Evolutionary conservation across 2,797 vertebrate genomes (phyloP).

Genomic region (Oreonectes daqikongensis): DNA sequence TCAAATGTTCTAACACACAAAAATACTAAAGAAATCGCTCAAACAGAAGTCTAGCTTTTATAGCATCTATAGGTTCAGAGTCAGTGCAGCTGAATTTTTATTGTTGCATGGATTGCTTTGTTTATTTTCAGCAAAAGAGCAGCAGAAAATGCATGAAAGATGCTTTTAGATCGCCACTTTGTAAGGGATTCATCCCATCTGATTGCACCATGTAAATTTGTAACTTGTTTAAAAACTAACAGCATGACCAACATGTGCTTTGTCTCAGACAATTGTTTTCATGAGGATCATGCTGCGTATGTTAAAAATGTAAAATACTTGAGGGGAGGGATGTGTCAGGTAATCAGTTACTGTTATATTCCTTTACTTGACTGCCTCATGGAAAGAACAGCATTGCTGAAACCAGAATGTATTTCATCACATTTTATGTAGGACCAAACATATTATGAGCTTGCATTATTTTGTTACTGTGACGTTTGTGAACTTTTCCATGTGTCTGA

Average conservation of each 20-base stretch:
- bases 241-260: slow-evolving; percentile 44
- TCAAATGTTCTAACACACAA: slow-evolving; percentile 61
- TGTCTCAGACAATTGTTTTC: slow-evolving; percentile 47
- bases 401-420: slow-evolving; percentile 76
- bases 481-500: slow-evolving; percentile 23
- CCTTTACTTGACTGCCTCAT: slow-evolving; percentile 66
- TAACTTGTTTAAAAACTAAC: slow-evolving; percentile 19
- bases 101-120: slow-evolving; percentile 1
- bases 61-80: slow-evolving; percentile 23
- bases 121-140: slow-evolving; percentile 6
- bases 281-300: slow-evolving; percentile 54
- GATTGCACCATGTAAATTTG: slow-evolving; percentile 39
- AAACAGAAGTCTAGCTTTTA: slow-evolving; percentile 5
- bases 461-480: slow-evolving; percentile 38
- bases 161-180: neutral
- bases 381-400: slow-evolving; percentile 67
- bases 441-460: slow-evolving; percentile 30
- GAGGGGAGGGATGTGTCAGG: slow-evolving; percentile 63
- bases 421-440: slow-evolving; percentile 66
- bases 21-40: slow-evolving; percentile 46
- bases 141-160: slow-evolving; percentile 11
- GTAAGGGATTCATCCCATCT: slow-evolving; percentile 9
- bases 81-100: slow-evolving; percentile 26
- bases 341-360: slow-evolving; percentile 61
- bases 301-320: slow-evolving; percentile 42